Conservation (phyloP, 2,113 vertebrate genomes). For the Myocastor coypus region DNA sequence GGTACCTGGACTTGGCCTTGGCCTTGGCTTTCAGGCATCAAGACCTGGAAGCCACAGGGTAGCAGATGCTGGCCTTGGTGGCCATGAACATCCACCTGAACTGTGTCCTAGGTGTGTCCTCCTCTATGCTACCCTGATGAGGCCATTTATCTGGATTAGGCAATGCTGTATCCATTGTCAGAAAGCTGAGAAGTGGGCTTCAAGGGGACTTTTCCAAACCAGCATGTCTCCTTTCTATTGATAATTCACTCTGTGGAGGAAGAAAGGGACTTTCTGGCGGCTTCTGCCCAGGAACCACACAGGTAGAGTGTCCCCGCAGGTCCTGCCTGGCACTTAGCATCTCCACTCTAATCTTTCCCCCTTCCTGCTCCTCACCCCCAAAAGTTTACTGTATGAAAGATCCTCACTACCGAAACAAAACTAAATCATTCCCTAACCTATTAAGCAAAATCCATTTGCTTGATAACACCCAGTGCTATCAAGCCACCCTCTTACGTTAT, state of each 20-base stretch:
- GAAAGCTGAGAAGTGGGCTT: not conserved
- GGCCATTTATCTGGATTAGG: not conserved
- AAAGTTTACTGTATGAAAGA: not conserved
- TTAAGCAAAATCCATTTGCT: not conserved
- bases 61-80: not conserved
- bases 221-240: not conserved
- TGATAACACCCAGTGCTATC: not conserved
- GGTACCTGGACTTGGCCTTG: not conserved
- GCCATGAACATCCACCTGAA: rapidly evolving
- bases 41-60: not conserved
- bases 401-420: not conserved
- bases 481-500: not conserved
- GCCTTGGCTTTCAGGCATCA: not conserved
- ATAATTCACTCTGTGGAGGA: not conserved
- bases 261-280: not conserved
- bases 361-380: not conserved
- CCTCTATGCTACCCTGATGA: not conserved
- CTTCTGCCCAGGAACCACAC: not conserved
- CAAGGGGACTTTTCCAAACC: not conserved
- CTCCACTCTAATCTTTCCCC: not conserved
- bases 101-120: no score
- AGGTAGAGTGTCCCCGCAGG: no score
- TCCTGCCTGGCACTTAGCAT: not conserved
- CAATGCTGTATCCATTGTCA: not conserved
- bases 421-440: not conserved